phyloP scores from a whole-genome alignment of 1,140 invertebrate genomes.

The Periplaneta americana region DNA sequence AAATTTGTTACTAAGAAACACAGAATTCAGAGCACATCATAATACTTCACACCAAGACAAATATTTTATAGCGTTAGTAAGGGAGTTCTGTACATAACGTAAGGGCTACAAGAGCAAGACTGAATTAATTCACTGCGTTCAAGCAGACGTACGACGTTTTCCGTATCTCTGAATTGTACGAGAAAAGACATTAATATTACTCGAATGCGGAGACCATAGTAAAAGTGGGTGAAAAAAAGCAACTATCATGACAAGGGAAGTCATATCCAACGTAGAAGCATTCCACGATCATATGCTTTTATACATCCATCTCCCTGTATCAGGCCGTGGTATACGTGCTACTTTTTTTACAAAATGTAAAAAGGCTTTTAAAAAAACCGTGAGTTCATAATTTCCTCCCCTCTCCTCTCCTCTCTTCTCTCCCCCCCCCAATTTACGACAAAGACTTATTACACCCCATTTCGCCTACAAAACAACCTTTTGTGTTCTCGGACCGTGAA shows the following conservation, averaged over 20 bases:
- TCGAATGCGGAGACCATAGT: no score
- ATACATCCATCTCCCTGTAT: neutral
- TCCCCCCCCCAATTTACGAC: neutral
- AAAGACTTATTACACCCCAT: conserved; percentile 12
- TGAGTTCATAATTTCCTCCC: neutral
- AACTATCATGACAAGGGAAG: neutral
- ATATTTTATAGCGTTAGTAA: no score
- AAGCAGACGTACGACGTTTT: neutral
- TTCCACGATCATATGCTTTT: neutral
- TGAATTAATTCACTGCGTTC: no score
- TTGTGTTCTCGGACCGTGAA: conserved; percentile 7
- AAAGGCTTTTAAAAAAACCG: neutral
- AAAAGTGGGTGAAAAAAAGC: neutral
- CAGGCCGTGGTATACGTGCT: neutral
- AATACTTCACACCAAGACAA: no score
- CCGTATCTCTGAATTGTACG: neutral
- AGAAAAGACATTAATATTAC: neutral
- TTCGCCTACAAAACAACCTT: conserved; percentile 9
- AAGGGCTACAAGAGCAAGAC: no score
- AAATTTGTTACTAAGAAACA: no score
- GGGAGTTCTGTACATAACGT: no score
- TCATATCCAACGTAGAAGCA: neutral
- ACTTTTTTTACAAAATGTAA: neutral
- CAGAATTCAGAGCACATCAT: no score
- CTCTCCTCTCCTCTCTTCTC: neutral